phyloP scores from a whole-genome alignment of 2,797 vertebrate species.

The Malacoctenus gilli region DNA sequence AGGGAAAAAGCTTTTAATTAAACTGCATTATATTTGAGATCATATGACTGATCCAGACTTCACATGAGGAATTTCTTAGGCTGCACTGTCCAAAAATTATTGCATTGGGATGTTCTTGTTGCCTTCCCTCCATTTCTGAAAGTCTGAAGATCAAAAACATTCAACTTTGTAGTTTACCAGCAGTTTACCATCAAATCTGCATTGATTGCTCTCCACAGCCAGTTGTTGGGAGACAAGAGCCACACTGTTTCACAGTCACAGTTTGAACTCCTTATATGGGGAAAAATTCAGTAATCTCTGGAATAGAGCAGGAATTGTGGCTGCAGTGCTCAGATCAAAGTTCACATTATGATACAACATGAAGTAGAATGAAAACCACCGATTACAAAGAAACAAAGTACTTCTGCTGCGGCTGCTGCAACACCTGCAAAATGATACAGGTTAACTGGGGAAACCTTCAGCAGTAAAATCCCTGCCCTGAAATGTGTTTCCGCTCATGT shows the following conservation, averaged over 20 bases:
- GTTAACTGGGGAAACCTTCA: not conserved
- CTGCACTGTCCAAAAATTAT: too few species aligned
- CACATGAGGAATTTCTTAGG: not conserved
- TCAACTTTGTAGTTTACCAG: too few species aligned
- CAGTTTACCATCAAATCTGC: not conserved
- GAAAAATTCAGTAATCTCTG: constrained; percentile 44
- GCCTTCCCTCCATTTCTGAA: too few species aligned
- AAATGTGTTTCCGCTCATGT: not conserved
- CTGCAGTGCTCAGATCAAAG: constrained; percentile 32
- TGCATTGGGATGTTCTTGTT: too few species aligned
- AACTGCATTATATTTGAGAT: not conserved
- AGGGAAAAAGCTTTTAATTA: too few species aligned
- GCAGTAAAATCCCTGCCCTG: not conserved
- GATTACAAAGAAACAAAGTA: not conserved
- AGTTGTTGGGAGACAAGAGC: constrained; percentile 11
- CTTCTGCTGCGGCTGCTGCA: not conserved
- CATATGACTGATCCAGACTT: not conserved
- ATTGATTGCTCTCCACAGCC: not conserved
- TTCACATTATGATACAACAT: constrained; percentile 17
- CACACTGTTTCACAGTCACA: constrained; percentile 14
- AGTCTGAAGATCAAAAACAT: too few species aligned
- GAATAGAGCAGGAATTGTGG: constrained; percentile 36
- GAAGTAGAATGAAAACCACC: not conserved
- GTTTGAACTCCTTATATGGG: constrained; percentile 39
- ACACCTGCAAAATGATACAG: not conserved